These are phyloP conservation scores for Seriola rivoliana DNA, from an alignment of 2,113 vertebrate genomes.

Conservation along the genomic window DNA sequence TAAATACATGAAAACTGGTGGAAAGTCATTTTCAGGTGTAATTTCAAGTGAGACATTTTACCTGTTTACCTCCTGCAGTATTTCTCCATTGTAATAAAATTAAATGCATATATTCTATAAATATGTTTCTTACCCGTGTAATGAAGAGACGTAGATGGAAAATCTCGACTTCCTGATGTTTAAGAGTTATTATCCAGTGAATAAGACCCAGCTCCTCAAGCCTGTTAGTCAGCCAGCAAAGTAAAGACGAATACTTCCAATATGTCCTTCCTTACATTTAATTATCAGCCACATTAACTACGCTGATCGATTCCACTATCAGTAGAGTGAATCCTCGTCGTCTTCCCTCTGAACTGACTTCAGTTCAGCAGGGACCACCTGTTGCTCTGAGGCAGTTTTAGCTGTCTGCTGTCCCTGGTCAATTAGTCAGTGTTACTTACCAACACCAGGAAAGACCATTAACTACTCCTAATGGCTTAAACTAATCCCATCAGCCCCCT, in stretches of 20 bases:
- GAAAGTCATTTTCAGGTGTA: too few species aligned
- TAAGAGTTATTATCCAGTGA: slow-evolving; percentile 10
- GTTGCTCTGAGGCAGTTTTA: slow-evolving; percentile 27
- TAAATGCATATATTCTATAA: not conserved
- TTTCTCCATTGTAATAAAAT: not conserved
- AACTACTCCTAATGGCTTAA: slow-evolving; percentile 73
- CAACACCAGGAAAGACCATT: slow-evolving; percentile 77
- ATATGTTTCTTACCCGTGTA: slow-evolving; percentile 43
- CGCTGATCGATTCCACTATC: not conserved
- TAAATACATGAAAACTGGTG: not conserved
- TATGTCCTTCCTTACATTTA: not conserved
- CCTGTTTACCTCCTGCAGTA: not conserved
- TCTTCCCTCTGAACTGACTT: not conserved
- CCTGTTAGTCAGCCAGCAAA: slow-evolving; percentile 23
- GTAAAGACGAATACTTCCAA: slow-evolving; percentile 27
- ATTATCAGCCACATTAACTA: slow-evolving; percentile 22
- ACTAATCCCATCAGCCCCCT: slow-evolving; percentile 74
- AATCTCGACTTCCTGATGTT: not conserved
- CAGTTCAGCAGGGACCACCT: slow-evolving; percentile 13
- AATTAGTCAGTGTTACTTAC: slow-evolving; percentile 73
- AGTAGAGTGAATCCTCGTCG: not conserved
- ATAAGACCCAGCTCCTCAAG: slow-evolving; percentile 37
- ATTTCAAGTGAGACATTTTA: too few species aligned
- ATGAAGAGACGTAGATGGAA: not conserved
- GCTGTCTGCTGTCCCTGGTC: slow-evolving; percentile 26